Evolutionary conservation across 2,113 vertebrate genomes (phyloP).

Genomic region (Halichoeres trimaculatus): DNA sequence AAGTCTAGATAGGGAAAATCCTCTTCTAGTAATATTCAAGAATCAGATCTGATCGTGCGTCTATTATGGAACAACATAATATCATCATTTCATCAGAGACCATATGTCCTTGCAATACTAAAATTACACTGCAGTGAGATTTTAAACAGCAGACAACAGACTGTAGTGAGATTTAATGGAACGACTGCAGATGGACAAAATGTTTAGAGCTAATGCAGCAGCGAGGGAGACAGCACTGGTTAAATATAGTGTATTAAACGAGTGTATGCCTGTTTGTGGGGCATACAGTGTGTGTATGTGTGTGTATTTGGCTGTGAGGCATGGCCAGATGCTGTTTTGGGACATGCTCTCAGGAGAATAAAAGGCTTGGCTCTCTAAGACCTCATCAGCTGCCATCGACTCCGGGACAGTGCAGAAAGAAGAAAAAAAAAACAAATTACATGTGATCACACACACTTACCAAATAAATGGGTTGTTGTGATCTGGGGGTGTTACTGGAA

Average conservation of each 20-base stretch:
- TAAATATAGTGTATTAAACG: slow-evolving; percentile 59
- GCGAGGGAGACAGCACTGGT: slow-evolving; percentile 53
- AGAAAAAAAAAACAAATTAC: slow-evolving; percentile 68
- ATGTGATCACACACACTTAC: slow-evolving; percentile 69
- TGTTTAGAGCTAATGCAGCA: slow-evolving; percentile 55
- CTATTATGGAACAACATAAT: slow-evolving; percentile 21
- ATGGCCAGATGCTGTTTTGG: slow-evolving; percentile 77
- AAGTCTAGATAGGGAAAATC: not conserved
- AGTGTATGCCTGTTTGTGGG: slow-evolving; percentile 41
- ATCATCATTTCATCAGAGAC: slow-evolving; percentile 37
- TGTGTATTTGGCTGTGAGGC: slow-evolving; percentile 61
- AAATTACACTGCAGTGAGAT: slow-evolving; percentile 43
- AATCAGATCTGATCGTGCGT: slow-evolving; percentile 10
- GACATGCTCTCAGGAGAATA: slow-evolving; percentile 73
- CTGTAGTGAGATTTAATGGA: slow-evolving; percentile 53
- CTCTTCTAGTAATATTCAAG: not conserved
- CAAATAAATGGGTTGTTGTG: slow-evolving; percentile 67
- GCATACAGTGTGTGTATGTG: slow-evolving; percentile 39
- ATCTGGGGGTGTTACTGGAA: slow-evolving; percentile 54
- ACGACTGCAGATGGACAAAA: slow-evolving; percentile 64
- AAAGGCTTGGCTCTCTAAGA: slow-evolving; percentile 72
- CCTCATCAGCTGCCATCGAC: slow-evolving; percentile 76
- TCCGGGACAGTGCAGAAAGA: slow-evolving; percentile 63
- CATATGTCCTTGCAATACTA: slow-evolving; percentile 49
- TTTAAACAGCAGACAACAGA: slow-evolving; percentile 59